Base-by-base conservation (phyloP, 2,797 vertebrate genomes). In the Gymnodraco acuticeps region DNA sequence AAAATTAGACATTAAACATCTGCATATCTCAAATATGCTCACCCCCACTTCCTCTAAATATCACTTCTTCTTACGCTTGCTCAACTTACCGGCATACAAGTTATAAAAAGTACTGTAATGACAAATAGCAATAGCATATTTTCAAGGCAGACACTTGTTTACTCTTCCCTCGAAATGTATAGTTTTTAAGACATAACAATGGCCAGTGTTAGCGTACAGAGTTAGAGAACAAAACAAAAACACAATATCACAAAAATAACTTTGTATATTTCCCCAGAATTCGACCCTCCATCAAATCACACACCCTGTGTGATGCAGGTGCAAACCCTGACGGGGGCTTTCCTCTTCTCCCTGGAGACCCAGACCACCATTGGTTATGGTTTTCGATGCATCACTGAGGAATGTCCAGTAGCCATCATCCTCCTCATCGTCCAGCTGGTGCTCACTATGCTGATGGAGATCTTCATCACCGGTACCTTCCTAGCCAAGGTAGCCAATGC, bases 311-410 rank as follows among this genome's bases (percentile, higher is more conserved):
- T 99, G 83, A 96, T 98, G 90, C 96, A 99, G 91, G 96, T 99
- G 56, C 96, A 98, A 91, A 98, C 96, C 0, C 92, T 99, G 48
- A 99, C 97, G 0, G 98, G 96, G 0, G 98, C 98, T 51, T 99
- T 99, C 91, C 98, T 99, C 63, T 99, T 99, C 93, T 99, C 98
- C 1, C 93, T 99, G 19, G 98, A 99, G 76, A 98, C 98, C 0
- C 97, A 99, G 92, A 99, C 98, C 60, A 99, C 98, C 86, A 99
- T 99, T 0, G 98, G 98, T 69, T 99, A 99, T 0, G 98, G 98
- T 70, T 99, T 98, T 90, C 97, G 97, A 43, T 99, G 97, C 89
- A 99, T 99, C 93, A 99, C 97, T 0, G 98, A 99, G 84, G 97
- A 99, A 81, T 99, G 98, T 10, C 98, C 98, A 0, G 88, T 95